phyloP scores from a whole-genome alignment of 1,140 invertebrate species.

The Triops cancriformis region DNA sequence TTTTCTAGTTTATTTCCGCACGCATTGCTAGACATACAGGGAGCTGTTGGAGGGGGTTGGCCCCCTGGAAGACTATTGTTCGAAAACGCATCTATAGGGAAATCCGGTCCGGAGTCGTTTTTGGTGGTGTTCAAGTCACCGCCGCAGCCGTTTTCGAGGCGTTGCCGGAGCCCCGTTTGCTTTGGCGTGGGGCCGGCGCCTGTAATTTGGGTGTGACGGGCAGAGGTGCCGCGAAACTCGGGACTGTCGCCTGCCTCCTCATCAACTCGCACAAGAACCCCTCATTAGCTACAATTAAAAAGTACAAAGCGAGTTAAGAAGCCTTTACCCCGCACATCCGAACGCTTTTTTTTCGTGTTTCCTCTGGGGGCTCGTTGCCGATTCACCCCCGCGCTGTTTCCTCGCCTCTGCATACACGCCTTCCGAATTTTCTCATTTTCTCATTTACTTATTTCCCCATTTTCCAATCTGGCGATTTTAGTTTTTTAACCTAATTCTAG shows the following conservation, averaged over 20 bases:
- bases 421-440: too few relatives aligned
- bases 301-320: not conserved
- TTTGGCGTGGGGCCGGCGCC: constrained; percentile 5
- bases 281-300: constrained; percentile 6
- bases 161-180: not conserved
- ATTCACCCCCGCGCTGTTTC: not conserved
- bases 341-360: not conserved
- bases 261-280: constrained; percentile 9
- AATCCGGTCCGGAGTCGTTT: not conserved
- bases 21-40: not conserved
- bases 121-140: not conserved
- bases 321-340: not conserved
- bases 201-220: not conserved
- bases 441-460: too few relatives aligned
- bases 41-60: not conserved
- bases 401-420: not conserved
- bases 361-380: not conserved
- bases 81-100: not conserved
- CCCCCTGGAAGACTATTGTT: not conserved
- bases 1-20: not conserved
- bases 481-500: too few relatives aligned
- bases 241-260: not conserved
- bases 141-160: not conserved
- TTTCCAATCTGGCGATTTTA: too few relatives aligned
- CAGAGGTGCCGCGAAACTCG: not conserved